Conservation (phyloP, 2,113 vertebrate genomes). For the Chlorodrepanis virens region DNA sequence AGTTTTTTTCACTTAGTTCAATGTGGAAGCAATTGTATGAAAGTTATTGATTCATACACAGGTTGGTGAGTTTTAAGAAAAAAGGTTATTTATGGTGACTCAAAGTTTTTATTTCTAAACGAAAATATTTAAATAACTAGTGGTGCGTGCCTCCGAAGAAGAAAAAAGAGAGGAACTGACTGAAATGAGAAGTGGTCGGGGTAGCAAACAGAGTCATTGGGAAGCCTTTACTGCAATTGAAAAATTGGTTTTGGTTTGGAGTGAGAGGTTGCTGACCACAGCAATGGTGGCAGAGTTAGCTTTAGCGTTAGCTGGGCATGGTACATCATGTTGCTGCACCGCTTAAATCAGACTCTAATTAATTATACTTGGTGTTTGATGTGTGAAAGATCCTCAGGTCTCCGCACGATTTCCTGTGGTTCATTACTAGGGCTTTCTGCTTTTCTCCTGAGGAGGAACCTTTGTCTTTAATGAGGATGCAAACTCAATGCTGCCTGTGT, state of each 20-base stretch:
- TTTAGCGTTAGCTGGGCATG: neutral
- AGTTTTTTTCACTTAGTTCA: neutral
- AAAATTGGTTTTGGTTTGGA: neutral
- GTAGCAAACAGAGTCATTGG: neutral
- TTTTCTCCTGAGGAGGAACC: neutral
- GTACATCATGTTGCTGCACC: accelerated
- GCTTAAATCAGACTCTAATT: neutral
- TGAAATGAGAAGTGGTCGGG: neutral
- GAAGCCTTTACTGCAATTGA: neutral
- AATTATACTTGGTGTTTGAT: neutral
- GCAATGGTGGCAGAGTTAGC: neutral
- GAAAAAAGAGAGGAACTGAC: neutral
- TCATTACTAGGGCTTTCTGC: neutral
- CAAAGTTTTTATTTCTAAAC: neutral
- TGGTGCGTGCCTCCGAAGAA: accelerated
- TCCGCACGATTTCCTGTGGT: neutral
- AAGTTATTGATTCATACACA: neutral
- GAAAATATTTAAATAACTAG: neutral
- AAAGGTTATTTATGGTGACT: neutral
- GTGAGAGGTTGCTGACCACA: neutral
- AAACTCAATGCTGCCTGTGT: neutral
- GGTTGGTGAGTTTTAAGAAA: neutral
- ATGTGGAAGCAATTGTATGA: neutral
- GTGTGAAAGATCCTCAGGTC: neutral
- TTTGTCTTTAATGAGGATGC: neutral